Evolutionary conservation across 2,797 vertebrate species (phyloP), one percentile per base, ranked within the genome.

Genomic region (Coluber constrictor): DNA sequence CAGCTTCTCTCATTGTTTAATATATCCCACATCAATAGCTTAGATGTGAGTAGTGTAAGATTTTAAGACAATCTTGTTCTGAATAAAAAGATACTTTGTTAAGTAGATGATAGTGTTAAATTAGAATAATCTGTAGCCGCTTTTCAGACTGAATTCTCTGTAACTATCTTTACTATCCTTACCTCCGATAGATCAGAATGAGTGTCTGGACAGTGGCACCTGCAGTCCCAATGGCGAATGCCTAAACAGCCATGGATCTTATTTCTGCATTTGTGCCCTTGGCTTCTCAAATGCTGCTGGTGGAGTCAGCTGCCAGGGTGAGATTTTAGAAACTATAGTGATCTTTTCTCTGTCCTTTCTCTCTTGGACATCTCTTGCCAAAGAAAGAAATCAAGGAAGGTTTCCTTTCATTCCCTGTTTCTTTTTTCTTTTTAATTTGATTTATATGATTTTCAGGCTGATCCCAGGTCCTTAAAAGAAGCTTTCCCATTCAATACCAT

Each of bases 211-310:
- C 60, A 94, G 91, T 7, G 97, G 97, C 87, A 96, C 98, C 96
- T 99, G 98, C 3, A 98, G 98, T n/a, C 98, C 98, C 56, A 98
- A 94, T 0, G 97, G 98, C 0, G 97, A 98, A 90, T 99, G 98
- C 93, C 96, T 98, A 96, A 99, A 99, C 96, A 98, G 97, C 27
- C 97, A 98, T 0, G 98, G 98, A 56, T 99, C 98, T 94, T 98
- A 98, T 95, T 97, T 97, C 88, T 99, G 98, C 94, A 91, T 98
- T 95, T 99, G 98, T 59, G 97, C 97, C 37, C 94, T 97, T 0
- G 98, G 98, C 92, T 98, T 98, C 93, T 95, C 95, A 55, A 97
- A 96, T 5, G 18, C 92, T 0, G 96, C 97, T 20, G 97, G 96
- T 0, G 97, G 96, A 87, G 95, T 96, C 61, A 97, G 97, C 95